Evolutionary conservation across 2,888 invertebrate species (phyloP), one percentile per base, ranked within the genome.

Genomic region (Acrobeloides nanus): DNA sequence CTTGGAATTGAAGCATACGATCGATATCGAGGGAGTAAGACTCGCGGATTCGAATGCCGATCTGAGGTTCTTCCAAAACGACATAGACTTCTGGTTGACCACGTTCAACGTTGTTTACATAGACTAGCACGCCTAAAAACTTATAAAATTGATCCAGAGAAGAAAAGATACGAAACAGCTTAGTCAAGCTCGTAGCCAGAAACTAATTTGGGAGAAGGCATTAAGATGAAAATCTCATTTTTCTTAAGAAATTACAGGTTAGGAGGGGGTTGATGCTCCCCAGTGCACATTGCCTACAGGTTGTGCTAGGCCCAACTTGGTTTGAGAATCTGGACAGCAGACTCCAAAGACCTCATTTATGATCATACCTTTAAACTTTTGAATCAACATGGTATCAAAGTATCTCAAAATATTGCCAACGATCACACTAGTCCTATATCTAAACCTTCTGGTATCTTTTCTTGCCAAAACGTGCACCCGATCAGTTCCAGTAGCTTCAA

Each of bases 31-130:
- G 45, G 3, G 66, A 62, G 53, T 67, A 69, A 39, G 62, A 62
- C 40, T 66, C 66, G 10, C 64, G 48, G 23, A 63, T 61, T 4
- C 66, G 54, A 10, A 63, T 47, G 24, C 63, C 63, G 41, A 63
- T 64, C 54, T 71, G 62, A 0, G 73, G 68, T 33, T 70, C 66
- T 34, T 73, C 68, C 38, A 72, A 48, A 2, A 73, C 71, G 1
- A 72, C 64, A 51, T 72, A 72, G 38, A 74, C 62, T 52, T 72
- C 72, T 10, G 72, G 63, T 40, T 71, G 69, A 29, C 73, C 72
- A 31, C 72, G 51, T 25, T 62, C 60, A 8, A 72, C 72, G 46
- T 72, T 68, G 61, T 72, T 70, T 20, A 74, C 65, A 44, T 72
- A 72, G 48, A 72, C 55, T 26, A 70, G 54, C 21, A 73, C 64